Evolutionary conservation across 2,797 vertebrate genomes (phyloP), one percentile per base, ranked within the genome.

Genomic region (Chelonia mydas): DNA sequence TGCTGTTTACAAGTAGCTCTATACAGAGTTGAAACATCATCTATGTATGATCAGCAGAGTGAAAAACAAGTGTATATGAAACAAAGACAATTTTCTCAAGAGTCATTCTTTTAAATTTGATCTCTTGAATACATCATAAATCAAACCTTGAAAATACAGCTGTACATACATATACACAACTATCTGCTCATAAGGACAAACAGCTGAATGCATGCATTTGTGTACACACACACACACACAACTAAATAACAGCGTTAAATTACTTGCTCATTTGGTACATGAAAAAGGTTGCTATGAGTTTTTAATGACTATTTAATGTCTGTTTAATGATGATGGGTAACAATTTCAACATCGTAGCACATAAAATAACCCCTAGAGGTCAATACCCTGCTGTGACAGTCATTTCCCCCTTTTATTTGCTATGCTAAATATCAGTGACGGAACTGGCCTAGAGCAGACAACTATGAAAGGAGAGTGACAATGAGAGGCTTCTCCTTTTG

Each of bases 261-360:
- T 87, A 90, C 79, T 91, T 76, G 84, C 78, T 88, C 19, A 19
- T 87, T 57, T 96, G 91, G 78, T 90, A 93, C 7, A 17, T 87
- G 88, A 92, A 95, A 91, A 79, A 88, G 37, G 81, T 72, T 1
- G 1, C 45, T 13, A 54, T 16, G 86, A 94, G 91, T 94, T 77
- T 83, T 53, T 87, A 94, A 90, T n/a, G 78, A 87, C 74, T 95
- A 93, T 91, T 94, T 94, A 89, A 81, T 37, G 77, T 87, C 80
- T 95, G 89, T 93, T 95, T 94, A 89, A 81, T 21, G 87, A 72
- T 93, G 90, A 88, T 5, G 59, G 49, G 45, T 61, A n/a, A 51
- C 90, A 90, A 97, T 80, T 51, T 90, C 85, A 97, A 89, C 83
- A 81, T 91, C n/a, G 97, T 95, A 93, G 82, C 87, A 92, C 93